Evolutionary conservation across 2,888 invertebrate genomes (phyloP).

Genomic region (Metacarcinus magister): DNA sequence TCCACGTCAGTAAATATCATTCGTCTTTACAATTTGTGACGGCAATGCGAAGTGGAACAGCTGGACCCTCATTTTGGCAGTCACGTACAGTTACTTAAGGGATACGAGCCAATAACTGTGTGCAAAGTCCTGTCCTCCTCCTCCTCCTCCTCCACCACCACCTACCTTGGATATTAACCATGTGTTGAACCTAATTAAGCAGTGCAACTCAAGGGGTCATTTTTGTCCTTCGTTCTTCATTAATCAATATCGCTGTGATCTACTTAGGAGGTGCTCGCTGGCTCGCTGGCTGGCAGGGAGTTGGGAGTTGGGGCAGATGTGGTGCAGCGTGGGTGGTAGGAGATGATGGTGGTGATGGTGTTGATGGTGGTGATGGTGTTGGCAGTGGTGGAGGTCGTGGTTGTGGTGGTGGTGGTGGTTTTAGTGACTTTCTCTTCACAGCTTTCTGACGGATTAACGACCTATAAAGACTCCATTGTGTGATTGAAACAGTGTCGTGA

Average conservation of each 20-base stretch:
- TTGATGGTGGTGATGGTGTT: not conserved
- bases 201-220: no score
- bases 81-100: no score
- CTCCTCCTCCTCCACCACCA: no score
- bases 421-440: not conserved
- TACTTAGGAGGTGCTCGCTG: not conserved
- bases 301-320: not conserved
- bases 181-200: no score
- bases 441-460: constrained; percentile 21
- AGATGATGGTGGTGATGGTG: not conserved
- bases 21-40: not conserved
- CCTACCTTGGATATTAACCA: no score
- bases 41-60: not conserved
- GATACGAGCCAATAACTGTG: no score
- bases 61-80: not conserved
- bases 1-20: not conserved
- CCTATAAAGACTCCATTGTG: constrained; percentile 21
- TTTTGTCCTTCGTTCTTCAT: no score
- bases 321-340: not conserved
- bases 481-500: not conserved
- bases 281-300: not conserved
- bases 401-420: not conserved
- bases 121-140: no score
- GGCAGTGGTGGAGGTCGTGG: not conserved
- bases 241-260: not conserved